Base-by-base conservation (phyloP, 2,888 invertebrate species). In the Rotaria sp. region DNA sequence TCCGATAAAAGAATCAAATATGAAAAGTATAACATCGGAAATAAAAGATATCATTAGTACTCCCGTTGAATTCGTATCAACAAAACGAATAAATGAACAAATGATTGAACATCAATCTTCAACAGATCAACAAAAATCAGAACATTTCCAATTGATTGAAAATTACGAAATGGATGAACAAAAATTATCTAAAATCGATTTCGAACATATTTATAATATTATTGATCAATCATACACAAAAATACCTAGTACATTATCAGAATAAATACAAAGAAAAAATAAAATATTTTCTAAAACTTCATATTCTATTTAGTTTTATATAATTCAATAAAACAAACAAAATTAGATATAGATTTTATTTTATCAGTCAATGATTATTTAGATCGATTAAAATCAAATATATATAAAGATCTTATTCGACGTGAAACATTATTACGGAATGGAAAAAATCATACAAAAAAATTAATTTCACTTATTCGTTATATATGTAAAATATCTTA, bases 281-380 rank as follows among this genome's bases (percentile, higher is more conserved):
- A 35, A 5, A 35, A 67, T 30, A 10, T 30, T 30, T 59, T 59
- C 57, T 30, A 59, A 18, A 50, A 50, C 4, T 15, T 50, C 5
- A 21, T 21, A 21, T 67, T 67, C 35, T 67, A 35, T 67, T 67
- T 67, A 67, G 67, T 35, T 67, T 18, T 67, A 35, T 67, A 67
- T 35, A 30, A 35, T 67, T 67, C 67, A 21, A 80, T 80, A 4
- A 45, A 41, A 80, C 45, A 80, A 26, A 80, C 80, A n/a, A 80
- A 45, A 80, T 80, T 80, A 80, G 80, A 80, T 45, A 24, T n/a
- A 15, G 41, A 80, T 80, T 80, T 80, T 80, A 80, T 80, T n/a
- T 26, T 80, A 26, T 80, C 80, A 45, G 80, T 80, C 0, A 80
- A 80, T 15, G n/a, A 80, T 80, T 80, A 80, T 45, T 80, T 80